These are phyloP conservation scores for Caenorhabditis wallacei DNA, from an alignment of 2,888 invertebrate genomes.

Conservation along the genomic window DNA sequence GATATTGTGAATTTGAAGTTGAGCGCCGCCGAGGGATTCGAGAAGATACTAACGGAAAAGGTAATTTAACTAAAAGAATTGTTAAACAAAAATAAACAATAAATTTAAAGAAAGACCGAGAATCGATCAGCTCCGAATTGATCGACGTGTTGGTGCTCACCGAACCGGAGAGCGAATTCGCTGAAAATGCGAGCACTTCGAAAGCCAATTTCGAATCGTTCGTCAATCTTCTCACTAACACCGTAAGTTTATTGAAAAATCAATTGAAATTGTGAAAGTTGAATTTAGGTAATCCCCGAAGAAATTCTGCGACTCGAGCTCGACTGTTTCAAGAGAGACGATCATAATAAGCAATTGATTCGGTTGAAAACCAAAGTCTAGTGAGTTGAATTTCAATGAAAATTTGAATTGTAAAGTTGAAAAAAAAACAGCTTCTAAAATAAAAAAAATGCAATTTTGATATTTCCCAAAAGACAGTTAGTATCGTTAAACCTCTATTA, in stretches of 20 bases:
- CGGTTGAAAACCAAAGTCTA: constrained; percentile 79
- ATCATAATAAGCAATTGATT: constrained; percentile 70
- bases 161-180: constrained; percentile 70
- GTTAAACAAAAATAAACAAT: not conserved
- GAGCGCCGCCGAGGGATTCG: constrained; percentile 40
- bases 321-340: constrained; percentile 69
- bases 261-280: not conserved
- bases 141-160: constrained; percentile 73
- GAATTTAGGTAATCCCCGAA: constrained; percentile 74
- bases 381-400: constrained; percentile 59
- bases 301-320: constrained; percentile 76
- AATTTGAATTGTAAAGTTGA: too few species aligned
- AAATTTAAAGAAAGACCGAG: constrained; percentile 42
- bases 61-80: constrained; percentile 6
- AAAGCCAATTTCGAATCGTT: constrained; percentile 63
- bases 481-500: too few species aligned
- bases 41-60: constrained; percentile 36
- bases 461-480: too few species aligned
- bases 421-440: too few species aligned
- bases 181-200: constrained; percentile 39
- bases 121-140: constrained; percentile 61
- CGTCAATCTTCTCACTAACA: constrained; percentile 57
- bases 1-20: constrained; percentile 46
- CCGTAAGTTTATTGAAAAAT: constrained; percentile 45
- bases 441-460: too few species aligned